Evolutionary conservation across 2,797 vertebrate genomes (phyloP).

Genomic region (Chloroceryle inda): DNA sequence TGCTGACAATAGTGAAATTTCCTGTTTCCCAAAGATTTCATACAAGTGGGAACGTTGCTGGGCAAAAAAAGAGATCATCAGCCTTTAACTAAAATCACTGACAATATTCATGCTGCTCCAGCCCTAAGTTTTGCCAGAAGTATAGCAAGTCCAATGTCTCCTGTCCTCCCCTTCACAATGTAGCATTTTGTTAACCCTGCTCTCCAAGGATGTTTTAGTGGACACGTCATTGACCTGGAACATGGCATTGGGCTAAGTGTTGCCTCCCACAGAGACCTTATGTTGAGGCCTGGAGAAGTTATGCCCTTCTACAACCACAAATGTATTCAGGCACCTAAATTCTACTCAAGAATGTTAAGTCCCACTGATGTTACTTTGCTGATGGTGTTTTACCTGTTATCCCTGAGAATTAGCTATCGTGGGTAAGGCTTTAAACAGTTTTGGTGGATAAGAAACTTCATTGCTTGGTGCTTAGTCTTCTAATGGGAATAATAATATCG

Average conservation of each 20-base stretch:
- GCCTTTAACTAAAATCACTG: not conserved
- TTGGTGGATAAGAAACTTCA: not conserved
- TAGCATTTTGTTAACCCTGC: not conserved
- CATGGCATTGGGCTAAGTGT: rapidly evolving
- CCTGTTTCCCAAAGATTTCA: not conserved
- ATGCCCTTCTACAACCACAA: not conserved
- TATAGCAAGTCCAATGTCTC: rapidly evolving
- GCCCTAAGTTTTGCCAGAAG: not conserved
- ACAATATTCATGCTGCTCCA: not conserved
- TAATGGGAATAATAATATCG: not conserved
- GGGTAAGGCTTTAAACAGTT: not conserved
- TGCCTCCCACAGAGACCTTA: not conserved
- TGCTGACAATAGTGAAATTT: not conserved
- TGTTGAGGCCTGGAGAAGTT: not conserved
- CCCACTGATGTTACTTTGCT: not conserved
- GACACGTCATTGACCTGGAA: not conserved
- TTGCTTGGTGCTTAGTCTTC: not conserved
- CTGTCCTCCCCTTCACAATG: not conserved
- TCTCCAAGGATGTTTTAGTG: not conserved
- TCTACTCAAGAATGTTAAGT: not conserved
- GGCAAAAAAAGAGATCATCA: not conserved
- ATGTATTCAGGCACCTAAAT: not conserved
- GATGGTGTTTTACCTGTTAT: not conserved
- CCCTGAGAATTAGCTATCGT: rapidly evolving
- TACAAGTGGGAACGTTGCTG: not conserved